Evolutionary conservation across 2,113 vertebrate genomes (phyloP).

Genomic region (Patagioenas fasciata): DNA sequence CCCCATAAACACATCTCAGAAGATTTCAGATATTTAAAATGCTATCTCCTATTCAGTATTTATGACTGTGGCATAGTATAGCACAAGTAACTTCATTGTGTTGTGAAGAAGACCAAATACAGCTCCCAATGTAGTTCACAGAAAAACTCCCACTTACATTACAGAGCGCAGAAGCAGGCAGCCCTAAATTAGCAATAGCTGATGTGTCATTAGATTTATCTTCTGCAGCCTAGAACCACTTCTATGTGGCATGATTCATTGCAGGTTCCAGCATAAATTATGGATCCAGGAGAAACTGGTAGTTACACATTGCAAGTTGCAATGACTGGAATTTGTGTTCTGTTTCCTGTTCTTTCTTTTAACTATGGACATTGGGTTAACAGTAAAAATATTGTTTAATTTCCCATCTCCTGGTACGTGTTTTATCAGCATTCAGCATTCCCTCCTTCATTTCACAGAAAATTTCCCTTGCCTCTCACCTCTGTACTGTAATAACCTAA

Average conservation of each 20-base stretch:
- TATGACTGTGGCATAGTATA: neutral
- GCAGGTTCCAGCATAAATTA: constrained; percentile 47
- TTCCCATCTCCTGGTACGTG: neutral
- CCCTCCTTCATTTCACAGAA: neutral
- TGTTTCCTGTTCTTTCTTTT: neutral
- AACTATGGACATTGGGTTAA: neutral
- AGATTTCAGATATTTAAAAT: neutral
- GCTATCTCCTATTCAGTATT: neutral
- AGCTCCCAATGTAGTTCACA: neutral
- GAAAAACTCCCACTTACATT: neutral
- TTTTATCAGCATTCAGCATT: neutral
- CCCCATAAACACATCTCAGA: neutral
- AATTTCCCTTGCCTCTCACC: neutral
- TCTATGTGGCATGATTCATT: constrained; percentile 31
- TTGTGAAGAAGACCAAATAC: neutral
- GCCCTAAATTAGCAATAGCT: constrained; percentile 56
- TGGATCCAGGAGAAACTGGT: constrained; percentile 24
- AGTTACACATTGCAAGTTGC: neutral
- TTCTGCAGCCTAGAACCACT: constrained; percentile 38
- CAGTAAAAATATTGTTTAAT: neutral
- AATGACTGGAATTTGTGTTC: neutral
- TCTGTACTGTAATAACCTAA: neutral
- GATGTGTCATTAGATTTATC: constrained; percentile 59
- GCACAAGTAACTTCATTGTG: neutral
- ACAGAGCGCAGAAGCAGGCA: constrained; percentile 1